A percentile compares a stretch with the other conserved stretches of the same genome.
These are phyloP conservation scores for Steatornis caripensis DNA, from an alignment of 2,113 vertebrate genomes.

Conservation along the genomic window DNA sequence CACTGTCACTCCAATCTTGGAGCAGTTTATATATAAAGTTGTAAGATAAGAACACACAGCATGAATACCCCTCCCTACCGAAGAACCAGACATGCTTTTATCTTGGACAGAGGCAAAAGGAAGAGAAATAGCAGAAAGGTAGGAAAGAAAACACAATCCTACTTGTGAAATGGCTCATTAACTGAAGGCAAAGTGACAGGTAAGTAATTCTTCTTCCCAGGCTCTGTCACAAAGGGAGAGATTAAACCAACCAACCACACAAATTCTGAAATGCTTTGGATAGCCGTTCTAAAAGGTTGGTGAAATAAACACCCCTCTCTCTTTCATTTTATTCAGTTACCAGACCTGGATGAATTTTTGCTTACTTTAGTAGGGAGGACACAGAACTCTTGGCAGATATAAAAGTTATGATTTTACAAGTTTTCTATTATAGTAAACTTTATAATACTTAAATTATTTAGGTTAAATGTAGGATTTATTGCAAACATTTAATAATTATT, in stretches of 20 bases:
- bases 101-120: constrained; percentile 52
- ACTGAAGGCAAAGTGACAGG: constrained; percentile 50
- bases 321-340: not conserved
- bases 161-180: constrained; percentile 50
- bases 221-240: constrained; percentile 37
- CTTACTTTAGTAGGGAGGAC: not conserved
- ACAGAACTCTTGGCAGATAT: not conserved
- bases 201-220: constrained; percentile 51
- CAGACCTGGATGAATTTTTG: not conserved
- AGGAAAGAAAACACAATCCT: constrained; percentile 17
- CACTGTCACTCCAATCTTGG: constrained; percentile 63
- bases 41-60: constrained; percentile 50
- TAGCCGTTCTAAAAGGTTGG: not conserved
- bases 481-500: not conserved
- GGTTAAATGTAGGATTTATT: not conserved
- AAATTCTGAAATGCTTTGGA: constrained; percentile 16
- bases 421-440: not conserved
- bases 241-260: constrained; percentile 35
- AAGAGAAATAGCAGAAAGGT: constrained; percentile 30
- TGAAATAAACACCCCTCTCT: not conserved
- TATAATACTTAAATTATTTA: not conserved
- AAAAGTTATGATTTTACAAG: not conserved
- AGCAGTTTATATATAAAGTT: constrained; percentile 13
- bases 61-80: constrained; percentile 31
- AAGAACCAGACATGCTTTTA: constrained; percentile 36